These are phyloP conservation scores for Misgurnus anguillicaudatus DNA, from an alignment of 2,113 vertebrate species.

Conservation along the genomic window DNA sequence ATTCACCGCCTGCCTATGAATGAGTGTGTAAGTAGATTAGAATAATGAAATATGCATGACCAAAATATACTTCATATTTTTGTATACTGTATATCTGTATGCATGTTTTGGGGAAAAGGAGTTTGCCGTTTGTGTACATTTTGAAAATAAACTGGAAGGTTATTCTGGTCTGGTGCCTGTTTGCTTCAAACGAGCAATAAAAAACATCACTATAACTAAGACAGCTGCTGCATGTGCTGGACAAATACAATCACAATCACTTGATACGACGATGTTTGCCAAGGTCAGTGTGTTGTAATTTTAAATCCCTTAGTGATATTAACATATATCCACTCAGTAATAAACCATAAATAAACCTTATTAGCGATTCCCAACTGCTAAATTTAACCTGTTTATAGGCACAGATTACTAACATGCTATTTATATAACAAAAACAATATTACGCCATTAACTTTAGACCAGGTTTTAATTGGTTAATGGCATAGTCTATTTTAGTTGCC, in stretches of 20 bases:
- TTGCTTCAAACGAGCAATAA: conserved; percentile 24
- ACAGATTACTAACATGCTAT: too few species aligned
- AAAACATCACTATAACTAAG: conserved; percentile 23
- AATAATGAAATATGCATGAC: too few species aligned
- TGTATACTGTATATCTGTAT: not conserved
- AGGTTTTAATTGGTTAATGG: too few species aligned
- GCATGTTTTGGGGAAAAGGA: not conserved
- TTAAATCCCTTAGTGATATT: conserved; percentile 12
- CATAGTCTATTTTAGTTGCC: too few species aligned
- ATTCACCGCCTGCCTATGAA: too few species aligned
- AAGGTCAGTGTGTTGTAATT: conserved; percentile 35
- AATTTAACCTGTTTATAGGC: not conserved
- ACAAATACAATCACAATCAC: not conserved
- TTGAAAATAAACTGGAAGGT: not conserved
- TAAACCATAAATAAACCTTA: conserved; percentile 16
- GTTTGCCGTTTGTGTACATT: not conserved
- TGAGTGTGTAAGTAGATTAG: too few species aligned
- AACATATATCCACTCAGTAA: conserved; percentile 23
- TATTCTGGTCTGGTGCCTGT: conserved; percentile 34
- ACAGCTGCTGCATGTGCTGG: conserved; percentile 32
- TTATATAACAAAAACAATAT: too few species aligned
- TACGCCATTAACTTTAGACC: too few species aligned
- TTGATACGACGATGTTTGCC: conserved; percentile 7
- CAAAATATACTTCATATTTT: too few species aligned
- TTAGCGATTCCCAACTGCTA: conserved; percentile 5